Evolutionary conservation across 2,888 invertebrate species (phyloP), one percentile per base, ranked within the genome.

Genomic region (Pseudococcus jackbeardsleyi): DNA sequence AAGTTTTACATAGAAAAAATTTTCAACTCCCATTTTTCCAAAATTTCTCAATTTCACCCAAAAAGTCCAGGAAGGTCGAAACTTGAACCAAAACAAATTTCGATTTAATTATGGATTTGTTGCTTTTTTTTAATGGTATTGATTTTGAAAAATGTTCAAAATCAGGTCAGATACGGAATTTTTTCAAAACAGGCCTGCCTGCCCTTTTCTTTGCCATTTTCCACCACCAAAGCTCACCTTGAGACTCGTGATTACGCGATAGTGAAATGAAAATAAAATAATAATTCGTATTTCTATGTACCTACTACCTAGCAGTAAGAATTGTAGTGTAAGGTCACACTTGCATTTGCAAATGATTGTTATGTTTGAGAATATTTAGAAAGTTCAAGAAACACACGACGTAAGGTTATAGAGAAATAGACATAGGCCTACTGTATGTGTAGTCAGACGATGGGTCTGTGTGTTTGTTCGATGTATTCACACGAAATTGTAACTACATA

Each of bases 381-480:
- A 72, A 72, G 68, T 72, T 72, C 68, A 33, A 72, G 68, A 72
- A 72, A 72, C 68, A 33, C 26, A 64, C 64, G 9, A 22, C 26
- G 11, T 72, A 33, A 33, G 68, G 68, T 64, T 64, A 64, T 6
- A 33, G 26, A 33, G 12, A 33, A 15, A 6, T 72, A 72, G 0
- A 59, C 59, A n/a, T 59, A 59, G 50, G 50, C 50, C 59, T 59
- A 59, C 59, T 17, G 26, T 17, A 54, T n/a, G 50, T 12, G 50
- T 12, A 50, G 50, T 5, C 4, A 17, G 5, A 17, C 50, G 50
- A 17, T 19, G 19, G 54, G 54, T 17, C 12, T 54, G 50, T 15
- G 50, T 50, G 19, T 72, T 72, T 72, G 68, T 72, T 72, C 68
- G 26, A 72, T 72, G 68, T 72, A 72, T 72, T 72, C 68, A 72